These are phyloP conservation scores for Drosophila anceps DNA, from an alignment of 2,888 invertebrate species.

Conservation along the genomic window DNA sequence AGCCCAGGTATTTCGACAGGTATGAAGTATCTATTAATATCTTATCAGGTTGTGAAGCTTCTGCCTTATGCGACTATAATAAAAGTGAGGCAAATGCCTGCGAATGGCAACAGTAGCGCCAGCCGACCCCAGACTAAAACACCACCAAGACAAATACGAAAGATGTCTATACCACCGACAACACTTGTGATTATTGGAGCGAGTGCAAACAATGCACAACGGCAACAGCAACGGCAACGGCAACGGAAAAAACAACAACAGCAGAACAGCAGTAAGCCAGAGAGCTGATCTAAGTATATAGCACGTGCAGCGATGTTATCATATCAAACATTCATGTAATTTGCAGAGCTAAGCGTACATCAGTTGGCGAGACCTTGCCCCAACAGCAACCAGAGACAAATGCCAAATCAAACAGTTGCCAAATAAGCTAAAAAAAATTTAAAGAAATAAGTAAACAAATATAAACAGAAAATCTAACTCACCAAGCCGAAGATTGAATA, in stretches of 20 bases:
- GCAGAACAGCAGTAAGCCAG: constrained; percentile 19
- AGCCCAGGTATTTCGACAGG: constrained; percentile 7
- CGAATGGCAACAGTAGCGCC: constrained; percentile 32
- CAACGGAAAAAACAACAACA: constrained; percentile 12
- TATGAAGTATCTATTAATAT: constrained; percentile 37
- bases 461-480: not conserved
- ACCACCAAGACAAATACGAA: constrained; percentile 9
- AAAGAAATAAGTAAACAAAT: no score
- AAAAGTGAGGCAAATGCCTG: constrained; percentile 46
- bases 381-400: constrained; percentile 13
- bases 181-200: constrained; percentile 64
- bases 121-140: constrained; percentile 23
- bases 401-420: constrained; percentile 61
- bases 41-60: constrained; percentile 31
- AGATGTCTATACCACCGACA: constrained; percentile 64
- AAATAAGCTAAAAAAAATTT: constrained; percentile 57
- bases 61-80: constrained; percentile 48
- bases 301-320: not conserved
- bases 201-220: constrained; percentile 42
- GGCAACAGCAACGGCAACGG: constrained; percentile 31
- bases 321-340: constrained; percentile 11
- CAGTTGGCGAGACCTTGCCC: constrained; percentile 15
- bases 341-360: constrained; percentile 26
- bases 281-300: not conserved
- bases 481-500: not conserved